Evolutionary conservation across 1,140 invertebrate genomes (phyloP).

Genomic region (Heliothis subflexa): DNA sequence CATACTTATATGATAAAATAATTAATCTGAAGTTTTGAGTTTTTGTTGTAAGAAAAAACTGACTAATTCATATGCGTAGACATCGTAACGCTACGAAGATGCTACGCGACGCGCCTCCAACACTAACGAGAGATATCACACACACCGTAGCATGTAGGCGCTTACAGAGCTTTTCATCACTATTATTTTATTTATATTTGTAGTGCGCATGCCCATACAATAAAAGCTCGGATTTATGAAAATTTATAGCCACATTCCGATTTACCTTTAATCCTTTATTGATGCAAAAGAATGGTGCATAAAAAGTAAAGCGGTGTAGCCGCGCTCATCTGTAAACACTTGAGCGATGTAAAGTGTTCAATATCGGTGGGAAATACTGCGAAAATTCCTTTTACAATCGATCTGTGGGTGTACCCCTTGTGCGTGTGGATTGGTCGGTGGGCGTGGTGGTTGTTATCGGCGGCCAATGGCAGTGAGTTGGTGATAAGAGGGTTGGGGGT

Average conservation of each 20-base stretch:
- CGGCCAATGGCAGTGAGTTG: slow-evolving; percentile 72
- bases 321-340: slow-evolving; percentile 58
- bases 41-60: too few relatives aligned
- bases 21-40: too few relatives aligned
- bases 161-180: background rate
- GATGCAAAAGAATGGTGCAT: slow-evolving; percentile 44
- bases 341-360: slow-evolving; percentile 71
- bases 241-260: slow-evolving; percentile 24
- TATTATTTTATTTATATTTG: background rate
- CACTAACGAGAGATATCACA: background rate
- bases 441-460: slow-evolving; percentile 80
- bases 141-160: slow-evolving; percentile 22
- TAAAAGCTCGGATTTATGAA: slow-evolving; percentile 30
- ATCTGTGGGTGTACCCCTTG: slow-evolving; percentile 75
- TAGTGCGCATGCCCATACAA: background rate
- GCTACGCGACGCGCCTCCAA: slow-evolving; percentile 28
- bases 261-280: slow-evolving; percentile 44
- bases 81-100: slow-evolving; percentile 18
- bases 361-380: slow-evolving; percentile 72
- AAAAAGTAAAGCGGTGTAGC: slow-evolving; percentile 47
- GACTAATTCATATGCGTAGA: too few relatives aligned
- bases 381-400: slow-evolving; percentile 78
- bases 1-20: too few relatives aligned
- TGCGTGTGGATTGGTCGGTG: slow-evolving; percentile 72
- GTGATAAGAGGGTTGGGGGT: slow-evolving; percentile 83